Evolutionary conservation across 2,888 invertebrate genomes (phyloP).

Genomic region (Chrysomela aeneicollis): DNA sequence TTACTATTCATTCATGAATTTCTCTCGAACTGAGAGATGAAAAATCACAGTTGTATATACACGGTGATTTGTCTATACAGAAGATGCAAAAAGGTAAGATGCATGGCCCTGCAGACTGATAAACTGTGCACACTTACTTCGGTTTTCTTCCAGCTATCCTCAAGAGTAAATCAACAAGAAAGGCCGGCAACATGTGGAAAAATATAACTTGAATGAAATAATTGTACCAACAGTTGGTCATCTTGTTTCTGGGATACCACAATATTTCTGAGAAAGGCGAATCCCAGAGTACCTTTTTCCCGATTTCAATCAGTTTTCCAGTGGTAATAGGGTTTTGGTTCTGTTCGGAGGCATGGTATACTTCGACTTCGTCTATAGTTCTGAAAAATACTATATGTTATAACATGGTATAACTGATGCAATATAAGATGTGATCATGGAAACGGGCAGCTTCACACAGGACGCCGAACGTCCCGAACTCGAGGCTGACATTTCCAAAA

Average conservation of each 20-base stretch:
- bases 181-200: conserved; percentile 72
- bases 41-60: too few species aligned
- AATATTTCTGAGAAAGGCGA: conserved; percentile 76
- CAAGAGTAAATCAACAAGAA: conserved; percentile 74
- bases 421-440: too few species aligned
- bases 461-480: too few species aligned
- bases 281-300: conserved; percentile 57
- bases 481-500: too few species aligned
- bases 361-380: conserved; percentile 61
- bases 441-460: too few species aligned
- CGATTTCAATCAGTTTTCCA: conserved; percentile 64
- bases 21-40: too few species aligned
- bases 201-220: conserved; percentile 65
- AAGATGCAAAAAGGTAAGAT: too few species aligned
- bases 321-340: conserved; percentile 72
- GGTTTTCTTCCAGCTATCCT: conserved; percentile 71
- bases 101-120: too few species aligned
- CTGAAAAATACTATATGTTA: conserved; percentile 26
- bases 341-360: conserved; percentile 84
- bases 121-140: too few species aligned
- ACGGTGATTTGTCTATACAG: too few species aligned
- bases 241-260: conserved; percentile 71
- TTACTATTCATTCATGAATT: too few species aligned
- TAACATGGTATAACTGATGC: too few species aligned
- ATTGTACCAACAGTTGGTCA: conserved; percentile 67